Evolutionary conservation across 2,888 invertebrate species (phyloP).

Genomic region (Celastrina argiolus): DNA sequence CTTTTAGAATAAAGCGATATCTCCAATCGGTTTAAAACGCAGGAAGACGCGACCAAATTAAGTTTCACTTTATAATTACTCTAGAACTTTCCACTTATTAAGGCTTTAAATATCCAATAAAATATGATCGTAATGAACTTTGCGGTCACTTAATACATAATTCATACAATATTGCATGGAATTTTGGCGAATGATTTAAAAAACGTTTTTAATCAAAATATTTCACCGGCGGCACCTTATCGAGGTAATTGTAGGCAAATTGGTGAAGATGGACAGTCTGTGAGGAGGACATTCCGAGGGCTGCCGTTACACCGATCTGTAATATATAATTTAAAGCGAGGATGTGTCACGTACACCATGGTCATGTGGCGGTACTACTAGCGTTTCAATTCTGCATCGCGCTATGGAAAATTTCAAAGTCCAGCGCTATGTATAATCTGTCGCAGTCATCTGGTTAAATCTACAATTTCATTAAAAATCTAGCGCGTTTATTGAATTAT

Average conservation of each 20-base stretch:
- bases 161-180: slow-evolving; percentile 38
- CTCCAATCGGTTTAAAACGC: not conserved
- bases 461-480: too few relatives aligned
- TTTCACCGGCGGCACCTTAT: slow-evolving; percentile 50
- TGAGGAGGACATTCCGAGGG: slow-evolving; percentile 47
- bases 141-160: slow-evolving; percentile 39
- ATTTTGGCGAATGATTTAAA: slow-evolving; percentile 25
- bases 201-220: slow-evolving; percentile 51
- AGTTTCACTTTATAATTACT: slow-evolving; percentile 8
- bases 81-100: slow-evolving; percentile 17
- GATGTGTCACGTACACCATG: too few relatives aligned
- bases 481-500: too few relatives aligned
- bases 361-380: too few relatives aligned
- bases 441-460: too few relatives aligned
- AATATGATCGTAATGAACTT: slow-evolving; percentile 26
- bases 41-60: not conserved
- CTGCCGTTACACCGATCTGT: slow-evolving; percentile 42
- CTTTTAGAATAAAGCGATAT: not conserved
- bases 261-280: slow-evolving; percentile 51
- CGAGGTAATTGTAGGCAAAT: slow-evolving; percentile 67
- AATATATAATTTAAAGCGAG: too few relatives aligned
- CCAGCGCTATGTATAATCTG: too few relatives aligned
- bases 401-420: too few relatives aligned
- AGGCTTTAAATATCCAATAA: slow-evolving; percentile 15
- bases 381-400: too few relatives aligned